A percentile compares a stretch with the other conserved stretches of the same genome.
These are phyloP conservation scores for Drosophila mauritiana DNA, from an alignment of 1,140 invertebrate genomes.

Conservation along the genomic window DNA sequence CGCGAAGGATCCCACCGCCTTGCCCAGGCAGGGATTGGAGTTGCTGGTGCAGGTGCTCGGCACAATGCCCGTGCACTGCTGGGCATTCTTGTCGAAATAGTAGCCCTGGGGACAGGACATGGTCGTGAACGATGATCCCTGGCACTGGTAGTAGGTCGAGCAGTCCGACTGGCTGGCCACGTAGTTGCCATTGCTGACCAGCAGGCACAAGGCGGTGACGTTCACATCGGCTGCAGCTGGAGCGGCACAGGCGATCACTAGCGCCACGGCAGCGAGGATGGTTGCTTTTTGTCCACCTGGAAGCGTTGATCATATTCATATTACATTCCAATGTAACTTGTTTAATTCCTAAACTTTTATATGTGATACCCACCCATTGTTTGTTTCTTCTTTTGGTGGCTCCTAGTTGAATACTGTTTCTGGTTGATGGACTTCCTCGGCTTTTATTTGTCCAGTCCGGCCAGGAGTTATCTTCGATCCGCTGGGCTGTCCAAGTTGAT, in stretches of 20 bases:
- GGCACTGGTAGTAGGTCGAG: conserved; percentile 48
- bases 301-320: no score
- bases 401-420: conserved; percentile 34
- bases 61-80: conserved; percentile 8
- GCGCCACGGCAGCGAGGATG: conserved; percentile 21
- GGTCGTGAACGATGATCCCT: conserved; percentile 7
- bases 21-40: conserved; percentile 33
- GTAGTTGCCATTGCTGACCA: conserved; percentile 29
- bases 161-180: conserved; percentile 52
- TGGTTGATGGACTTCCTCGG: not conserved
- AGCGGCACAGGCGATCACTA: conserved; percentile 33
- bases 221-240: conserved; percentile 38
- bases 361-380: conserved; percentile 30
- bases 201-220: conserved; percentile 45
- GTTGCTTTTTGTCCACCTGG: conserved; percentile 32
- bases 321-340: no score
- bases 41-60: conserved; percentile 9
- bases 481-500: conserved; percentile 20
- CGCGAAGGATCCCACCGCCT: conserved; percentile 33
- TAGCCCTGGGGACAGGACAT: conserved; percentile 27
- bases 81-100: conserved; percentile 45
- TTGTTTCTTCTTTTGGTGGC: conserved; percentile 11
- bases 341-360: not conserved
- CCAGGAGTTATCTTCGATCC: conserved; percentile 16
- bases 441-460: conserved; percentile 29